Base-by-base conservation (phyloP, 92 coral and sea anemone species). In the Epizoanthus scotinus region DNA sequence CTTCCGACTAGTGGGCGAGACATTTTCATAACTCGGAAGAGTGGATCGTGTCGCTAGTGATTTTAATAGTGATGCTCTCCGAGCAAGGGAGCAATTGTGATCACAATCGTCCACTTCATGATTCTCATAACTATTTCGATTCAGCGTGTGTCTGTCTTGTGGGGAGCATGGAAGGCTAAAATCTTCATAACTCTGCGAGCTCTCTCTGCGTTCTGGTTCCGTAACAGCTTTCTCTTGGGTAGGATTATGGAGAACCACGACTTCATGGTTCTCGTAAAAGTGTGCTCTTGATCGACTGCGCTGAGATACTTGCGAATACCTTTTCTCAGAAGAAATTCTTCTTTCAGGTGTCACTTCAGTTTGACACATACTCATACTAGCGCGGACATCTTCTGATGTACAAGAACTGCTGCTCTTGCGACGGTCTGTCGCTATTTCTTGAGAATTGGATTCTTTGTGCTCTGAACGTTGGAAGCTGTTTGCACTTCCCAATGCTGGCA, bases 211-310 rank as follows among this genome's bases (percentile, higher is more conserved):
- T 49, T 22, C 50, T 73, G 66, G 20, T 28, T 26, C 60, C 18
- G 78, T 21, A 3, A 53, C 17, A 18, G 42, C 36, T 36, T 36
- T 68, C 61, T 36, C 55, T 21, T 58, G 25, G 19, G 34, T 3
- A 22, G 55, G 38, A 58, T 60, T 40, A 29, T 59, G 68, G 61
- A 75, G 81, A 40, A 57, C 28, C 12, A 14, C 68, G 34, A 60
- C 8, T 58, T 59, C 81, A 0, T 75, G 81, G 68, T 75, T 75
- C 81, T 75, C 81, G n/a, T 75, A 75, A 40, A 75, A 75, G 28
- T 75, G 81, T 34, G 36, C 65, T 36, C 57, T 75, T 2, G 81
- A 75, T 21, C 68, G 68, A 15, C 81, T 68, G 22, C 81, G 69
- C 53, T 59, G 81, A 38, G 56, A 20, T 40, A 59, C 55, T 6